These are phyloP conservation scores for Platysternon megacephalum DNA, from an alignment of 2,113 vertebrate species.

Conservation along the genomic window DNA sequence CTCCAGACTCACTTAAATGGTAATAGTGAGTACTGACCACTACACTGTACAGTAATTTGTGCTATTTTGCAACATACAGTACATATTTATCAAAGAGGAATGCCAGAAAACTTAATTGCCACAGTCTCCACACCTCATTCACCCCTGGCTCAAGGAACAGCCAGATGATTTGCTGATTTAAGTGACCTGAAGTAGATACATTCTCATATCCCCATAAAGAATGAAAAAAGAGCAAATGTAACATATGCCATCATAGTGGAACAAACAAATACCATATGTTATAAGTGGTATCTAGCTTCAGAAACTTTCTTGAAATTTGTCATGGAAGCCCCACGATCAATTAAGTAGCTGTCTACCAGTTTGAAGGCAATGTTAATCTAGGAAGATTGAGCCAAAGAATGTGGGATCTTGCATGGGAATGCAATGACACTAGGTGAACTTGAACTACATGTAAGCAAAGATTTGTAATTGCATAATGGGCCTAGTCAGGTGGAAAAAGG, in stretches of 20 bases:
- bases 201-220: fast-evolving
- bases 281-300: background rate
- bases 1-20: fast-evolving
- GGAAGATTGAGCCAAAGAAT: background rate
- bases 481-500: constrained; percentile 54
- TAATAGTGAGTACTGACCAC: fast-evolving
- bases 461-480: constrained; percentile 45
- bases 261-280: background rate
- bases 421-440: background rate
- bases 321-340: background rate
- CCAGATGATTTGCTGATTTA: fast-evolving
- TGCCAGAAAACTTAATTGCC: background rate
- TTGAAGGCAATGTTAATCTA: background rate
- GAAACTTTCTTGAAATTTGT: background rate
- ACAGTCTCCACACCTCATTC: fast-evolving
- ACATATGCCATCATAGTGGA: background rate
- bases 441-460: background rate
- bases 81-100: fast-evolving
- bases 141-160: fast-evolving
- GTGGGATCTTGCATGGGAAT: background rate
- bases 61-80: fast-evolving
- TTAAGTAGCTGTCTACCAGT: fast-evolving
- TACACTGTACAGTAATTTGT: fast-evolving
- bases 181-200: background rate
- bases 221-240: background rate